Evolutionary conservation across 2,113 vertebrate species (phyloP).

Genomic region (Protobothrops flavoviridis): DNA sequence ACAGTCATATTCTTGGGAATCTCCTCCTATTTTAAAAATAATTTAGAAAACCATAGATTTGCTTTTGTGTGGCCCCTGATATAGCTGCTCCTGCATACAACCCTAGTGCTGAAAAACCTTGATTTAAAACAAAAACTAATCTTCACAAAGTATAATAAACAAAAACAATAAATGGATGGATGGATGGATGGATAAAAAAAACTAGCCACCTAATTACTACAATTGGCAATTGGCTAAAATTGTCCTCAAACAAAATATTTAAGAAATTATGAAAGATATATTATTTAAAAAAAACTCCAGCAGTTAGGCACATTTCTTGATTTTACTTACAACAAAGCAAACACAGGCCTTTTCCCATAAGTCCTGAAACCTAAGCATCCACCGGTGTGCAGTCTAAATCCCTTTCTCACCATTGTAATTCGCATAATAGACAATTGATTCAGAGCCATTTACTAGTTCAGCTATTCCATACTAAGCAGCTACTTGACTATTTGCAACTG

Average conservation of each 20-base stretch:
- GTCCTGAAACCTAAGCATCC: constrained; percentile 36
- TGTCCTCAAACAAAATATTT: not conserved
- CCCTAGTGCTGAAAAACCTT: not conserved
- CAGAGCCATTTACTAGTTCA: constrained; percentile 41
- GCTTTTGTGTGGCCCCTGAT: not conserved
- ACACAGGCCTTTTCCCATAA: not conserved
- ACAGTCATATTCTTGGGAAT: not conserved
- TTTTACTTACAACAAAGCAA: not conserved
- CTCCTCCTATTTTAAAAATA: not conserved
- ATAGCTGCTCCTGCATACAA: not conserved
- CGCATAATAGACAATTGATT: constrained; percentile 18
- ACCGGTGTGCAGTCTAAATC: constrained; percentile 21
- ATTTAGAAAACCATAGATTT: not conserved
- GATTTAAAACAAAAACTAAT: not conserved
- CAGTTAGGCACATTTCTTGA: not conserved
- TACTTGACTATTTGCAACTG: constrained; percentile 41
- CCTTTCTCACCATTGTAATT: constrained; percentile 3
- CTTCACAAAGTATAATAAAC: not conserved
- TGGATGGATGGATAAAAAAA: too few species aligned
- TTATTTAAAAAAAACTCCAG: not conserved
- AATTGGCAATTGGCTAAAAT: not conserved
- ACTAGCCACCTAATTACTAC: not conserved
- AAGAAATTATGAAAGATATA: not conserved
- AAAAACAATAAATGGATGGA: not conserved
- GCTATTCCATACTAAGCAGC: constrained; percentile 39